phyloP scores from a whole-genome alignment of 2,113 vertebrate genomes.

The Eretmochelys imbricata region DNA sequence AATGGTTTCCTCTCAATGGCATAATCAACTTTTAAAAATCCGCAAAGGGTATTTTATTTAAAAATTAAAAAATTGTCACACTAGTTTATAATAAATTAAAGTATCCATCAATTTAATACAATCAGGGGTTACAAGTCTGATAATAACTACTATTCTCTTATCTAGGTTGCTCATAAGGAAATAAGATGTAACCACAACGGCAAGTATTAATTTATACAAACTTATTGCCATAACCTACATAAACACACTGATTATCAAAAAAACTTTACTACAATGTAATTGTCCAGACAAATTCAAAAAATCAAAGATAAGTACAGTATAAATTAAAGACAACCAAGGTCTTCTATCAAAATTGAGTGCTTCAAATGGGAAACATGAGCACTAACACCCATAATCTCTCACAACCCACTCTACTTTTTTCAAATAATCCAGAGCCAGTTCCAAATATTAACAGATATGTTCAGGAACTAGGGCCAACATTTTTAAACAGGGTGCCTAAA shows the following conservation, averaged over 20 bases:
- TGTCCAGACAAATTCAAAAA: background rate
- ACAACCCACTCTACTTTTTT: background rate
- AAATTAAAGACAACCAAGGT: background rate
- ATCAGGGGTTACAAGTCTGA: background rate
- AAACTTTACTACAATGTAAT: background rate
- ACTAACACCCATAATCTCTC: background rate
- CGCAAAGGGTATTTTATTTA: background rate
- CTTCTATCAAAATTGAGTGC: background rate
- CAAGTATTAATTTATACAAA: background rate
- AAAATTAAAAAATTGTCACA: background rate
- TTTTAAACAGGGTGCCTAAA: background rate
- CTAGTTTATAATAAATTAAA: background rate
- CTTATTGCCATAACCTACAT: background rate
- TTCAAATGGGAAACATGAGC: background rate
- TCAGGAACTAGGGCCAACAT: background rate
- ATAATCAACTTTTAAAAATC: background rate
- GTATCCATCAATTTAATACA: background rate
- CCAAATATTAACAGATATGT: background rate
- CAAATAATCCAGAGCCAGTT: background rate
- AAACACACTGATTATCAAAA: rapidly evolving
- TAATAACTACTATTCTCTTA: background rate
- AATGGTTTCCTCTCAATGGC: background rate
- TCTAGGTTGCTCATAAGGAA: background rate
- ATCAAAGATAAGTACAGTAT: background rate
- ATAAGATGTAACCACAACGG: background rate